Conservation (phyloP, 2,888 invertebrate genomes). For the Cephus runcator region DNA sequence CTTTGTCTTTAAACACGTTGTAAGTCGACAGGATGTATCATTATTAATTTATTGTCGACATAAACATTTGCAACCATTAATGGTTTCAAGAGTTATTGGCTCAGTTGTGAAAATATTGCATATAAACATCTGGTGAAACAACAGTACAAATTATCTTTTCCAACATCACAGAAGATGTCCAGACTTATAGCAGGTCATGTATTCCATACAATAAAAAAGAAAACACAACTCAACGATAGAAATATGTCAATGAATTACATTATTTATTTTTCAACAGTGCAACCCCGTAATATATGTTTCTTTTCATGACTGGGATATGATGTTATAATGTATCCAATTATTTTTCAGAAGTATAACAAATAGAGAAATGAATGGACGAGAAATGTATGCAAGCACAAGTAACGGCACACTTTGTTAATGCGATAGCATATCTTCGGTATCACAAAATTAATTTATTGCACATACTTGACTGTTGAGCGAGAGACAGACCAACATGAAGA, state of each 20-base stretch:
- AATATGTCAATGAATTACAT: too few relatives aligned
- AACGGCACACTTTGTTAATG: not conserved
- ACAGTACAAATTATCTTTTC: not conserved
- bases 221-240: too few relatives aligned
- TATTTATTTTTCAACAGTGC: not conserved
- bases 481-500: conserved; percentile 89
- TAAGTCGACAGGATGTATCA: not conserved
- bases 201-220: not conserved
- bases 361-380: not conserved
- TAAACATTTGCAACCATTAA: not conserved
- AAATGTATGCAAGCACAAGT: not conserved
- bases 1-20: not conserved
- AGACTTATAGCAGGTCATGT: not conserved
- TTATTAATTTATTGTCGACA: not conserved
- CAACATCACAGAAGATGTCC: not conserved
- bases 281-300: not conserved
- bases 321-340: not conserved
- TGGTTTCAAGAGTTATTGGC: not conserved
- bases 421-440: not conserved
- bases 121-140: not conserved
- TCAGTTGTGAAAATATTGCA: not conserved
- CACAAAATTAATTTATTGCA: conserved; percentile 18
- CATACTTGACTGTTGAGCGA: conserved; percentile 88
- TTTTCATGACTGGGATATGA: not conserved
- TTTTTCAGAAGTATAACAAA: not conserved